Base-by-base conservation (phyloP, 2,888 invertebrate species). In the Drosophila mayaguana region DNA sequence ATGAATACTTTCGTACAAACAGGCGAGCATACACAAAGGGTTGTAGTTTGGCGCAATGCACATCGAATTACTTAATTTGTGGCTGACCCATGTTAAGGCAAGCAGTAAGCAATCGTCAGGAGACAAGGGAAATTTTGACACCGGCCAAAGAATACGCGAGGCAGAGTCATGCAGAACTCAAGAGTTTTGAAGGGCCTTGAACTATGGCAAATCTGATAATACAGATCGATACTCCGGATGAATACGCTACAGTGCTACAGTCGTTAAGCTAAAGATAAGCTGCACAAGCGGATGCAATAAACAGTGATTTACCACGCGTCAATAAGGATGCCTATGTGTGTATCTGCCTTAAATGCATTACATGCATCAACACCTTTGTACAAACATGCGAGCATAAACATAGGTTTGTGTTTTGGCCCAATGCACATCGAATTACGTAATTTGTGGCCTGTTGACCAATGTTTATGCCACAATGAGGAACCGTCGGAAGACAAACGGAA, bases 361-460 rank as follows among this genome's bases (percentile, higher is more conserved):
- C 22, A 28, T 28, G 12, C 38, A 40, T 40, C 7, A 40, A 12
- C 12, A 54, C 38, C 12, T 40, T 8, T 11, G 12, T 11, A 38
- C 22, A n/a, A n/a, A 38, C 36, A 16, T 38, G 8, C 34, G 38
- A 40, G 8, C n/a, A 54, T 22, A n/a, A 12, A 40, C 38, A 14
- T 34, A 7, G 7, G 12, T 38, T 18, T 62, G 56, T 48, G 25
- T 48, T 56, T 61, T 48, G 54, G 40, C 18, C 40, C 55, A 62
- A 45, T 59, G 62, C 61, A 68, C 73, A 77, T 76, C 69, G 63
- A 80, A 77, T 80, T 80, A 70, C 81, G 63, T 79, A 80, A 80
- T 79, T 79, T 77, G 73, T 79, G 64, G 62, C 57, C 68, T 60
- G 60, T 48, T 56, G 46, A 59, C 65, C 69, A 69, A 68, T 62